Percentiles rank a stretch among this genome's conserved stretches.
These are phyloP conservation scores for Cataglyphis albicans DNA, from an alignment of 2,888 invertebrate species.

Conservation along the genomic window DNA sequence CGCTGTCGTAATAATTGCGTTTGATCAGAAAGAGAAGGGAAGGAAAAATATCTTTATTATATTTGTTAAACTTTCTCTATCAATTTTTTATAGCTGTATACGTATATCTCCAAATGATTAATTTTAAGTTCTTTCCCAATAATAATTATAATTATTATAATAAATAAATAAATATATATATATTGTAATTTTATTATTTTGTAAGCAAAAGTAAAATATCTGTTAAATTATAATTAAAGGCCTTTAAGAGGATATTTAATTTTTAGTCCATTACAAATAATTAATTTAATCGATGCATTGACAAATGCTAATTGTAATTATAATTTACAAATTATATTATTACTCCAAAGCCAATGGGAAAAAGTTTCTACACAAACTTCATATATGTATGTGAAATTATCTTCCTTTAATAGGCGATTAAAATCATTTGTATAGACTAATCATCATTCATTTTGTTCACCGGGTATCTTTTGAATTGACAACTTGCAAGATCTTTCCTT, in stretches of 20 bases:
- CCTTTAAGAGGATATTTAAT: not conserved
- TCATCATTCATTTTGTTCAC: not conserved
- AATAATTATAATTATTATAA: not conserved
- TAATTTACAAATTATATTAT: not conserved
- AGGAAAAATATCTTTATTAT: not conserved
- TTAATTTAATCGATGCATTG: not conserved
- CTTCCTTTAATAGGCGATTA: not conserved
- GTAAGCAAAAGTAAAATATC: not conserved
- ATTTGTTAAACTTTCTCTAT: not conserved
- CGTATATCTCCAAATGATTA: not conserved
- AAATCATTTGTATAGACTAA: not conserved
- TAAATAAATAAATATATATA: too few relatives aligned
- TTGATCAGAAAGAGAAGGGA: not conserved
- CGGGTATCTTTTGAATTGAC: not conserved
- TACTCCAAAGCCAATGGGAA: not conserved
- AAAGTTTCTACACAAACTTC: not conserved
- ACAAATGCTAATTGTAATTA: not conserved
- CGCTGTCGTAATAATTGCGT: not conserved
- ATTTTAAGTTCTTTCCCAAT: not conserved
- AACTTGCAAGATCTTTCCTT: not conserved
- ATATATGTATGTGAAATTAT: not conserved
- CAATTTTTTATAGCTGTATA: not conserved
- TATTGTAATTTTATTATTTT: not conserved
- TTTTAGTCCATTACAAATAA: not conserved
- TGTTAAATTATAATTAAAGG: not conserved